Conservation (phyloP, 92 coral and sea anemone genomes). For the Heteractis magnifica region DNA sequence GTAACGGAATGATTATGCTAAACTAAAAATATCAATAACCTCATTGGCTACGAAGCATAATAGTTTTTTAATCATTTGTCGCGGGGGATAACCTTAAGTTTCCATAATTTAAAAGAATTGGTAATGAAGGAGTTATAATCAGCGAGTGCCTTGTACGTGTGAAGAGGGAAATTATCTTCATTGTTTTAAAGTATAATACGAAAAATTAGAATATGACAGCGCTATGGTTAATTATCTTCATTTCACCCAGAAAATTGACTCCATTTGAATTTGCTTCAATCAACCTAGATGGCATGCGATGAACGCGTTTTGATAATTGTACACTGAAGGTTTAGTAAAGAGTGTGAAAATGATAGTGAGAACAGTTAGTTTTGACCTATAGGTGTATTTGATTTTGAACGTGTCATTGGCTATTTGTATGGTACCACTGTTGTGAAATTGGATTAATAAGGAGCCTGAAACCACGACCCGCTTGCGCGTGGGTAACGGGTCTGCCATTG, state of each 20-base stretch:
- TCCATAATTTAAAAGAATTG: neutral
- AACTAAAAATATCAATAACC: neutral
- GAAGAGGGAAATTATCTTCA: neutral
- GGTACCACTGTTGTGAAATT: neutral
- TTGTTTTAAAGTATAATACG: neutral
- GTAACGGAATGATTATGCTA: neutral
- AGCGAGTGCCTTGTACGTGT: neutral
- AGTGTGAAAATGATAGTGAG: neutral
- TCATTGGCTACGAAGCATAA: neutral
- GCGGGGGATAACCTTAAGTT: neutral
- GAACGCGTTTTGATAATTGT: neutral
- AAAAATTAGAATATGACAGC: neutral
- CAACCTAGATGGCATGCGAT: neutral
- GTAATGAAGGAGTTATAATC: neutral
- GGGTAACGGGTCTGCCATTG: neutral
- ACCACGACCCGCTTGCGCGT: neutral
- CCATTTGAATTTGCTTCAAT: neutral
- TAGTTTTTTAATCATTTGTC: neutral
- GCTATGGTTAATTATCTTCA: neutral
- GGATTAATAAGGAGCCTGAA: neutral
- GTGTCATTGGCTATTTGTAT: neutral
- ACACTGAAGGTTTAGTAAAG: neutral
- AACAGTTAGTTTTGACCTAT: neutral
- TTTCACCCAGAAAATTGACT: neutral
- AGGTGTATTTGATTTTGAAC: neutral